Base-by-base conservation (phyloP, 2,797 vertebrate genomes). In the Spheniscus humboldti region DNA sequence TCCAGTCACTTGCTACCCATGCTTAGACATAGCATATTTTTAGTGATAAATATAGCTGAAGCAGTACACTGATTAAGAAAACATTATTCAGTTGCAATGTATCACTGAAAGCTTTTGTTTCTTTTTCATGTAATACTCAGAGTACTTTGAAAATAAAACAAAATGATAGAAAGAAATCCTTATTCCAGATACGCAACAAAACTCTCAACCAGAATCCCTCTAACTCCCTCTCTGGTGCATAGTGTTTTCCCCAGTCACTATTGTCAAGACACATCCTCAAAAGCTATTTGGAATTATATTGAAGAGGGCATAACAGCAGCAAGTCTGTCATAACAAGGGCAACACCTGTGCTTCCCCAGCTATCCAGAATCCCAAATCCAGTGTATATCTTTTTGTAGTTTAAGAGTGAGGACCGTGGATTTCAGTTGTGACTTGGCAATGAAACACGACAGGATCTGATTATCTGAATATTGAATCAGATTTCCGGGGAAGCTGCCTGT, bases 391-490 rank as follows among this genome's bases (percentile, higher is more conserved):
- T 68, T 81, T 59, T 35, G 47, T n/a, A 47, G 24, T 62, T 78
- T 81, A 77, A 33, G 30, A 80, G 45, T 17, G 53, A 60, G 69
- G 17, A 33, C 82, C 28, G 25, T 75, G 66, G 80, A 71, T 67
- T 91, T 95, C 71, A 60, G 47, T 55, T 74, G 71, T 63, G 59
- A 66, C 35, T 75, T 76, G 73, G 67, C 74, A 94, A 78, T 33
- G 83, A 88, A 93, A 90, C 55, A 63, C 0, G 3, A 63, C 55
- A 76, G 52, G 55, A 67, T 73, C 20, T 45, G 79, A 75, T 92
- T 88, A 92, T 88, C 48, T 90, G 92, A 95, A 90, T 92, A 92
- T 33, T 57, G 55, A 94, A 92, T 88, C 73, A 82, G 35, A 88
- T 92, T 93, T 69, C 47, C 1, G 1, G 47, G 59, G 63, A 89